phyloP scores from a whole-genome alignment of 1,140 invertebrate species.

The Megathymus violae region DNA sequence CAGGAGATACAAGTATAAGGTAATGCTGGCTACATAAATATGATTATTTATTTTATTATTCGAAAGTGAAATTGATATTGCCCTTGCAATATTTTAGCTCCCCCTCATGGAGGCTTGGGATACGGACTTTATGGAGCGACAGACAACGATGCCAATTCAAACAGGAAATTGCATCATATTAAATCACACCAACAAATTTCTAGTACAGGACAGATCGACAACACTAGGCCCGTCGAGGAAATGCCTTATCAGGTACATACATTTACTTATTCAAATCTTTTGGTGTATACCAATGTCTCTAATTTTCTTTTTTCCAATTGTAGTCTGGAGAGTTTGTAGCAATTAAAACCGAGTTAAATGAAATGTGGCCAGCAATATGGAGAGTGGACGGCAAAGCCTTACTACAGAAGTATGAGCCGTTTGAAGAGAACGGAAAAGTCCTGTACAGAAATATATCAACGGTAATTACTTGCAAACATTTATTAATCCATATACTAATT shows the following conservation, averaged over 20 bases:
- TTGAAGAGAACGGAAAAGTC: conserved; percentile 91
- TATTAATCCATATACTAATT: background rate
- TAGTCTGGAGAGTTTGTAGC: conserved; percentile 94
- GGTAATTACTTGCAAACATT: conserved; percentile 85
- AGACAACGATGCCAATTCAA: conserved; percentile 67
- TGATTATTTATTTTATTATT: conserved; percentile 14
- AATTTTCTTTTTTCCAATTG: conserved; percentile 49
- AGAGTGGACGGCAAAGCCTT: conserved; percentile 94
- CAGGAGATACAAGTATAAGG: conserved; percentile 24
- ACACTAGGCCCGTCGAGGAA: conserved; percentile 78
- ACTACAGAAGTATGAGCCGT: conserved; percentile 94
- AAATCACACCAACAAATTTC: conserved; percentile 81
- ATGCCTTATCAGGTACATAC: conserved; percentile 84
- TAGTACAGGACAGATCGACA: conserved; percentile 66
- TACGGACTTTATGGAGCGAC: conserved; percentile 75
- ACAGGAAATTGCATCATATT: conserved; percentile 79
- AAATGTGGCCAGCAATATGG: conserved; percentile 93
- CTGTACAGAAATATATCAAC: conserved; percentile 94
- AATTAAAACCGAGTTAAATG: conserved; percentile 89
- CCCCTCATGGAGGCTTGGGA: conserved; percentile 82
- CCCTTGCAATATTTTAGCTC: conserved; percentile 59
- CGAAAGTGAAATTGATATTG: conserved; percentile 24
- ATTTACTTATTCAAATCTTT: background rate
- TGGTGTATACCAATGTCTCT: background rate
- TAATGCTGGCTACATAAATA: conserved; percentile 26